A percentile compares a stretch with the other conserved stretches of the same genome.
phyloP scores from a whole-genome alignment of 1,140 invertebrate genomes.

The Saccostrea cuccullata region DNA sequence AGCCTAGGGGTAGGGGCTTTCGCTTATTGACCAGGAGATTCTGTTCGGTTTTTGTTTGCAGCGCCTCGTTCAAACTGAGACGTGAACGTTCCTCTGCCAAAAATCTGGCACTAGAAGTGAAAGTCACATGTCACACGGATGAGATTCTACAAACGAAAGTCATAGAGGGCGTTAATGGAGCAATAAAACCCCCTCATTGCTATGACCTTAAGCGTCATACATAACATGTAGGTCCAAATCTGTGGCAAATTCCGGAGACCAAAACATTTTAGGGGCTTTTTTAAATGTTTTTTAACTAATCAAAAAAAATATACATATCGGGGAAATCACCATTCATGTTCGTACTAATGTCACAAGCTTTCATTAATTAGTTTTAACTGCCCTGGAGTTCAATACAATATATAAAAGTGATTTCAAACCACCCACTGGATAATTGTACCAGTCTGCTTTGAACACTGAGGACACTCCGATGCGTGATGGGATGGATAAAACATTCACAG shows the following conservation, averaged over 20 bases:
- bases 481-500: too few species aligned
- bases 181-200: neutral
- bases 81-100: neutral
- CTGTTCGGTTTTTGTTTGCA: neutral
- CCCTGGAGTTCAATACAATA: too few species aligned
- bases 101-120: neutral
- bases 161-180: neutral
- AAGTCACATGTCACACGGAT: neutral
- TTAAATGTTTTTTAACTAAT: too few species aligned
- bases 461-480: too few species aligned
- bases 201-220: neutral
- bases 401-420: too few species aligned
- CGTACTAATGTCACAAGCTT: too few species aligned
- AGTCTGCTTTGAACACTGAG: too few species aligned
- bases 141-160: neutral
- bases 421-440: too few species aligned
- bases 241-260: neutral
- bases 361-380: too few species aligned
- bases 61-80: neutral
- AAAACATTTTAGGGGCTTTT: too few species aligned
- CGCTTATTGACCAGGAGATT: neutral
- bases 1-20: neutral
- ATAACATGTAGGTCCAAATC: neutral
- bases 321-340: too few species aligned
- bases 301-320: too few species aligned